Conservation (phyloP, 1,140 invertebrate genomes). For the Acyrthosiphon pisum region DNA sequence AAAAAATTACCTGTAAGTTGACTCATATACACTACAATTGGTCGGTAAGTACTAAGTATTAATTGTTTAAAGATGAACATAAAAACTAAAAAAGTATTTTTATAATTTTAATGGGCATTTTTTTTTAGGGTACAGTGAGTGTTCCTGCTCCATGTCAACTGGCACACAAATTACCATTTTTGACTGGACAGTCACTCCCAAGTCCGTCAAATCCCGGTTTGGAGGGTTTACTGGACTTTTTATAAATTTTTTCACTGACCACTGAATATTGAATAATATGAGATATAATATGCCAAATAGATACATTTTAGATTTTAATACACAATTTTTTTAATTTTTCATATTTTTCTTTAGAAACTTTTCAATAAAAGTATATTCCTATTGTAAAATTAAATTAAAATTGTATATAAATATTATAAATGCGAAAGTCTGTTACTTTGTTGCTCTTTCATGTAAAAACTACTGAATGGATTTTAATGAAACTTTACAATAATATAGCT, state of each 20-base stretch:
- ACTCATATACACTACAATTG: constrained; percentile 1
- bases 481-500: too few species aligned
- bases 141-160: constrained; percentile 88
- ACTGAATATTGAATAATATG: too few species aligned
- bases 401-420: too few species aligned
- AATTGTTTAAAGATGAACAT: neutral
- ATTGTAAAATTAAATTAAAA: too few species aligned
- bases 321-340: too few species aligned
- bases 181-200: constrained; percentile 77
- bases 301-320: too few species aligned
- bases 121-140: constrained; percentile 72
- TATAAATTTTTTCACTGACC: constrained; percentile 63
- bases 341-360: too few species aligned
- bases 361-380: too few species aligned
- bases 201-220: constrained; percentile 64
- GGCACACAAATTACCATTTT: constrained; percentile 84
- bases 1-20: neutral
- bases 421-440: too few species aligned
- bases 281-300: too few species aligned
- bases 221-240: constrained; percentile 67
- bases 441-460: too few species aligned
- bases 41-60: neutral
- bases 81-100: neutral
- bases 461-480: too few species aligned
- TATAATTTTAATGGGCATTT: neutral